Conservation (phyloP, 2,113 vertebrate genomes). For the Rhineura floridana region DNA sequence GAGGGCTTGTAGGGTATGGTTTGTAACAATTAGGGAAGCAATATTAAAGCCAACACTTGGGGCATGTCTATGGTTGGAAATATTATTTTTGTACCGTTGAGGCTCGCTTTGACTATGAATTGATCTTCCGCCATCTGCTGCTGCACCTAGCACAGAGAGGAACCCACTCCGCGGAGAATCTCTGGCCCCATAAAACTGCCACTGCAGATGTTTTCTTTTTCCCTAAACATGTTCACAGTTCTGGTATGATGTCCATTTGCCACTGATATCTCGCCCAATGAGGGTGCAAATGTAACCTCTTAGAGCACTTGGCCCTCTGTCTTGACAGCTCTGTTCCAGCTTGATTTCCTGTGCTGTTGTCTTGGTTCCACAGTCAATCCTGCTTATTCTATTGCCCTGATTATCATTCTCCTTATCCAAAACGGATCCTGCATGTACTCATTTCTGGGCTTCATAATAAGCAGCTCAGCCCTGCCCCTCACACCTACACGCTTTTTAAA, state of each 20-base stretch:
- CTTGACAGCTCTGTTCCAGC: background rate
- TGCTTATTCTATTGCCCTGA: background rate
- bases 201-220: background rate
- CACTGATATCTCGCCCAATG: background rate
- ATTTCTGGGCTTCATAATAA: background rate
- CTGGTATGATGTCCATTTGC: background rate
- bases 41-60: conserved; percentile 54
- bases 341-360: background rate
- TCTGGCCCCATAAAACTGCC: background rate
- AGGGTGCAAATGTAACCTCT: background rate
- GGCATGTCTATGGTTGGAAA: background rate
- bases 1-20: conserved; percentile 33
- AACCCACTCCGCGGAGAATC: too few species aligned
- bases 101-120: background rate
- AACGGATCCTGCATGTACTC: background rate
- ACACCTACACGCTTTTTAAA: background rate
- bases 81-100: background rate
- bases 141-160: too few species aligned
- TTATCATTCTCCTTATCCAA: background rate
- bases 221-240: too few species aligned
- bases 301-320: background rate
- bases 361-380: background rate
- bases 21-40: conserved; percentile 46
- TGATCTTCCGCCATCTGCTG: background rate
- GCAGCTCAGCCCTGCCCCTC: background rate